phyloP scores from a whole-genome alignment of 1,140 invertebrate species.

The Orussus abietinus region DNA sequence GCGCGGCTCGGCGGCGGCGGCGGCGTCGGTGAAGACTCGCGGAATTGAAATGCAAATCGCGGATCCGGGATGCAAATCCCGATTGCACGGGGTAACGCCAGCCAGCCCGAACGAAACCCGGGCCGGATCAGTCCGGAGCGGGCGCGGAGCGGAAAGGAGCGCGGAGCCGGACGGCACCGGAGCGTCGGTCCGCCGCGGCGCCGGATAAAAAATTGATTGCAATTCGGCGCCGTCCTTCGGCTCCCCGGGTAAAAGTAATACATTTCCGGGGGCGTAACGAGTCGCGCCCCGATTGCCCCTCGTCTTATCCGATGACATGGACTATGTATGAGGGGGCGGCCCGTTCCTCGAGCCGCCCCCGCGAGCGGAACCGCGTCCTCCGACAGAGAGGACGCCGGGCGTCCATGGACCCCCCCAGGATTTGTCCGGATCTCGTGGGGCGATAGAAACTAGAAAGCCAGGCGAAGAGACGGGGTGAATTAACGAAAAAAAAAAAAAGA shows the following conservation, averaged over 20 bases:
- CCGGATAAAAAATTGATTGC: constrained; percentile 45
- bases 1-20: constrained; percentile 12
- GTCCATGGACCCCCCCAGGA: too few relatives aligned
- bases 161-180: constrained; percentile 10
- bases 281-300: constrained; percentile 19
- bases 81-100: constrained; percentile 46
- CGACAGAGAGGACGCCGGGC: constrained; percentile 10
- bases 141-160: constrained; percentile 39
- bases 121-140: constrained; percentile 16
- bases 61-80: constrained; percentile 51
- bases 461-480: too few relatives aligned
- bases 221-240: constrained; percentile 41
- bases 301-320: constrained; percentile 3
- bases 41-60: constrained; percentile 54
- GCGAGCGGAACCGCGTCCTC: not conserved
- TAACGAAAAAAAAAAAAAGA: too few relatives aligned
- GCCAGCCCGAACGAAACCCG: constrained; percentile 32
- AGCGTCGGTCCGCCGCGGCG: not conserved
- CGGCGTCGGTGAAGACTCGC: constrained; percentile 34
- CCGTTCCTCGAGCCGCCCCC: too few relatives aligned
- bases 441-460: too few relatives aligned
- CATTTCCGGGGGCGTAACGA: constrained; percentile 41
- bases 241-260: constrained; percentile 41
- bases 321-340: not conserved
- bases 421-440: too few relatives aligned